These are phyloP conservation scores for Andrena dorsata DNA, from an alignment of 2,888 invertebrate genomes.

Conservation along the genomic window DNA sequence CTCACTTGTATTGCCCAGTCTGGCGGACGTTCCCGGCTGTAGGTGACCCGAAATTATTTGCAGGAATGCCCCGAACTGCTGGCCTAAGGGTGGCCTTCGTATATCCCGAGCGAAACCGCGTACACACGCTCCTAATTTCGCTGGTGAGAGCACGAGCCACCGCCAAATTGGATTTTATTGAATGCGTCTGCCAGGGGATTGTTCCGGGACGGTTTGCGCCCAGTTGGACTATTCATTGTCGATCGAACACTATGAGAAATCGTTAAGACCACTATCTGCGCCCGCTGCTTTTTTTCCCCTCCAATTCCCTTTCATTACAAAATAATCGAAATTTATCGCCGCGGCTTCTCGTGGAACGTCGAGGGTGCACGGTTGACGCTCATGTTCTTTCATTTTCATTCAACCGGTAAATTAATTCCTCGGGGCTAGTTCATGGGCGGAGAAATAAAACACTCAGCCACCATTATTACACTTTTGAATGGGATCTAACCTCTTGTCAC, in stretches of 20 bases:
- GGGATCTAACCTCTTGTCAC: too few species aligned
- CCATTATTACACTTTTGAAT: too few species aligned
- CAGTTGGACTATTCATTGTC: constrained; percentile 25
- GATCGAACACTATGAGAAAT: constrained; percentile 52
- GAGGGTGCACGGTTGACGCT: too few species aligned
- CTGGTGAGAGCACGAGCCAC: constrained; percentile 57
- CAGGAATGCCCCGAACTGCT: constrained; percentile 69
- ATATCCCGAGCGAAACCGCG: constrained; percentile 53
- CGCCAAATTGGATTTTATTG: constrained; percentile 74
- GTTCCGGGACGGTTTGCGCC: constrained; percentile 40
- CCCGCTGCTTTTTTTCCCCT: background rate
- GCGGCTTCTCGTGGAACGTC: too few species aligned
- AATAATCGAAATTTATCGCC: constrained; percentile 2
- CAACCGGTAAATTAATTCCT: background rate
- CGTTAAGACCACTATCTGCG: constrained; percentile 21
- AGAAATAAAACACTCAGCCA: background rate
- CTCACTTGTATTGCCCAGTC: constrained; percentile 32
- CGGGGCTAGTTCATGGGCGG: background rate
- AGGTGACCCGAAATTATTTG: constrained; percentile 67
- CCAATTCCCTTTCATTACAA: background rate
- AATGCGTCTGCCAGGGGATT: constrained; percentile 65
- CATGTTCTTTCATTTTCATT: background rate
- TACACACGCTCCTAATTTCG: constrained; percentile 66
- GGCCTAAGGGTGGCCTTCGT: constrained; percentile 54
- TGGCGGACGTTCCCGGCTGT: constrained; percentile 43